Base-by-base conservation (phyloP, 2,113 vertebrate species). In the Ammodytes dubius region DNA sequence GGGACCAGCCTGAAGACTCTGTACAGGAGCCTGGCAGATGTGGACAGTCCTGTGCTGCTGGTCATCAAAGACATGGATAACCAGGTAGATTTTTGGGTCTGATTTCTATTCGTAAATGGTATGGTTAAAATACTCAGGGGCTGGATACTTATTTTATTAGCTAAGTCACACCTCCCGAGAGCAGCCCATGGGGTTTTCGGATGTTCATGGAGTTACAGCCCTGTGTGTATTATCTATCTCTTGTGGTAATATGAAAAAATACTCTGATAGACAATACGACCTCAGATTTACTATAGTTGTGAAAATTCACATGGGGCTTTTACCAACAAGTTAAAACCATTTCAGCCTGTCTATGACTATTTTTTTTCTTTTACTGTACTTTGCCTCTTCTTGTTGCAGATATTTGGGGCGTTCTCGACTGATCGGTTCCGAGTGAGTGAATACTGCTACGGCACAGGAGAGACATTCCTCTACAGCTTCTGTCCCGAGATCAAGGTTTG, bases 1-100 rank as follows among this genome's bases (percentile, higher is more conserved):
- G 98, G 98, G 3, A 99, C 97, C 74, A 99, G 98, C 91, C 93
- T 99, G 61, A 99, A 99, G 92, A 99, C 98, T 1, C 94, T 99
- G 52, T 99, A 99, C 89, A 95, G 98, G 54, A 99, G 95, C 81
- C 95, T 97, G 0, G 88, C 89, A 0, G 94, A 96, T 0, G 92
- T 99, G 0, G 98, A 99, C 89, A 96, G 95, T 57, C 98, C 98
- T 0, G 98, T 99, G 17, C 95, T 99, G 40, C 91, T 99, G 46
- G 96, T 98, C 84, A 90, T 99, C 87, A 99, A 97, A 94, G 97
- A 99, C 6, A 97, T 98, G 96, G 96, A 98, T 87, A 95, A 97
- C 75, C 97, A 97, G 97, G 98, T 99, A 65, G 87, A 82, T 27
- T 27, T 27, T 27, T 1, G 27, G 27, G 27, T 27, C 27, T 27